Evolutionary conservation across 2,888 invertebrate genomes (phyloP).

Genomic region (Drosophila seclusa): DNA sequence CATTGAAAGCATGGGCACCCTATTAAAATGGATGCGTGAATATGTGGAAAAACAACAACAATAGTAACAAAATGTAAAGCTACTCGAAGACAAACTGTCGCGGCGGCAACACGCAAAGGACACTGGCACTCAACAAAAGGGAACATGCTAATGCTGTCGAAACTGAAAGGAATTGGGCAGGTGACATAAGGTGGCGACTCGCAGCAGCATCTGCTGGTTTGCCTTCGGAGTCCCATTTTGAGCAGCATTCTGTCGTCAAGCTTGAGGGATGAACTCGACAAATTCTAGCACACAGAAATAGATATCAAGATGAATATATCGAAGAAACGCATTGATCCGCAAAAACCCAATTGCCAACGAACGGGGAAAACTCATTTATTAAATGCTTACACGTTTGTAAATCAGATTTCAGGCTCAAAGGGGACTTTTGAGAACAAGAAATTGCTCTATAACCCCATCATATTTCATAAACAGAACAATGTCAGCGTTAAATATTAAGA

Average conservation of each 20-base stretch:
- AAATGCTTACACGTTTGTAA: constrained; percentile 13
- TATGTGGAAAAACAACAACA: constrained; percentile 26
- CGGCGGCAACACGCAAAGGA: constrained; percentile 29
- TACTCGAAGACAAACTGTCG: constrained; percentile 30
- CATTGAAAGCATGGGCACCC: constrained; percentile 64
- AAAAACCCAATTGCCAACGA: constrained; percentile 16
- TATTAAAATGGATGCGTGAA: constrained; percentile 74
- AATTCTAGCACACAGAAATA: constrained; percentile 42
- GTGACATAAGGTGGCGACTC: constrained; percentile 43
- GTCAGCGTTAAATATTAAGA: constrained; percentile 8
- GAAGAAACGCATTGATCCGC: constrained; percentile 14
- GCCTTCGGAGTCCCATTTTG: constrained; percentile 26
- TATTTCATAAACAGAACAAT: constrained; percentile 16
- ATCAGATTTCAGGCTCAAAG: background rate
- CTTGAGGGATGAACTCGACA: constrained; percentile 31
- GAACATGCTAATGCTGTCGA: constrained; percentile 68
- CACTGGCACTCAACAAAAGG: constrained; percentile 21
- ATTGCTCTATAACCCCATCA: constrained; percentile 8
- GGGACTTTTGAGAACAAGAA: constrained; percentile 1
- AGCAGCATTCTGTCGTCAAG: constrained; percentile 5
- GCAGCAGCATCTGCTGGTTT: constrained; percentile 56
- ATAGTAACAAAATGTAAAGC: constrained; percentile 12
- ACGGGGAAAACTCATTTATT: constrained; percentile 17
- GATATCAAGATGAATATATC: constrained; percentile 30
- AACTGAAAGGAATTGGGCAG: constrained; percentile 43